Percentiles rank a stretch among this genome's conserved stretches.
These are phyloP conservation scores for Cheilosia vernalis DNA, from an alignment of 2,888 invertebrate genomes.

Conservation along the genomic window DNA sequence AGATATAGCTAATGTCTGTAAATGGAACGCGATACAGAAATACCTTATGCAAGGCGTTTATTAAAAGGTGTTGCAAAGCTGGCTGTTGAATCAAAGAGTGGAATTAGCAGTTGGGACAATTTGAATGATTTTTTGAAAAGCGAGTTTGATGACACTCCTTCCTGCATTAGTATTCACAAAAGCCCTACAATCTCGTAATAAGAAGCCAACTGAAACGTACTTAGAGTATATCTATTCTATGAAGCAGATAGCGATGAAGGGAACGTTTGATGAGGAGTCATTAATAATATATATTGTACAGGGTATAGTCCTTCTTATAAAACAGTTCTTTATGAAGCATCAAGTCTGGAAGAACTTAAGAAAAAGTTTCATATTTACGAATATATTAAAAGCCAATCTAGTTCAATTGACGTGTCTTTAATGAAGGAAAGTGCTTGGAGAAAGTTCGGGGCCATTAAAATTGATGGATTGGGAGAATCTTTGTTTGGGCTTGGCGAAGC, in stretches of 20 bases:
- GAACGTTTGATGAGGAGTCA: slow-evolving; percentile 48
- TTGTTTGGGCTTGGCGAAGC: slow-evolving; percentile 31
- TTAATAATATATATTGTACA: slow-evolving; percentile 45
- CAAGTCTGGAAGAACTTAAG: slow-evolving; percentile 34
- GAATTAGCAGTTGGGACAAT: slow-evolving; percentile 19
- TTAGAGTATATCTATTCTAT: slow-evolving; percentile 53
- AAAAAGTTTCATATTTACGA: slow-evolving; percentile 27
- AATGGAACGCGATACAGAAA: slow-evolving; percentile 53
- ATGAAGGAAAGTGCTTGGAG: slow-evolving; percentile 40
- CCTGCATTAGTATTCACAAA: slow-evolving; percentile 47
- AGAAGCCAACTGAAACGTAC: slow-evolving; percentile 34
- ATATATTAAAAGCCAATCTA: slow-evolving; percentile 19
- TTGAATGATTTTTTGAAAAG: slow-evolving; percentile 27
- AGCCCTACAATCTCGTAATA: slow-evolving; percentile 25
- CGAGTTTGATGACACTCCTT: slow-evolving; percentile 33
- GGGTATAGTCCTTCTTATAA: slow-evolving; percentile 52
- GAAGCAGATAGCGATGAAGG: slow-evolving; percentile 54
- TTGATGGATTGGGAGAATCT: slow-evolving; percentile 20
- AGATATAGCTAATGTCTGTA: slow-evolving; percentile 41
- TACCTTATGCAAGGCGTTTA: slow-evolving; percentile 52
- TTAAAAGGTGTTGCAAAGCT: slow-evolving; percentile 32
- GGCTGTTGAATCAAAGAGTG: neutral
- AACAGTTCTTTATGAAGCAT: slow-evolving; percentile 31
- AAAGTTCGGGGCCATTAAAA: slow-evolving; percentile 7
- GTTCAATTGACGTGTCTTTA: slow-evolving; percentile 19